Percentiles rank a stretch among this genome's conserved stretches.
Conservation (phyloP, 2,113 vertebrate genomes). For the Serilophus lunatus region DNA sequence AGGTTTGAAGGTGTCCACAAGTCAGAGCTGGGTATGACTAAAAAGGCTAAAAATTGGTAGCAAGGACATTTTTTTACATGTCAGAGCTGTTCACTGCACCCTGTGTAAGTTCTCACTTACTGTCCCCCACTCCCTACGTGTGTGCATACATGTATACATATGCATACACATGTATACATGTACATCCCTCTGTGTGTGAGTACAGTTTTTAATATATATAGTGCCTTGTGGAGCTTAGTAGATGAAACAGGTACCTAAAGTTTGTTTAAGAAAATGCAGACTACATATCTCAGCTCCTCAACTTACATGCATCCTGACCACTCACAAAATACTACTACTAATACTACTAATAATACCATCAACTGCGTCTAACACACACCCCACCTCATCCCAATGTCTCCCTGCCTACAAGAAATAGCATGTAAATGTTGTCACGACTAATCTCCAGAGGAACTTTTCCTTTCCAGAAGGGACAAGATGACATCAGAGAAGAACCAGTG, state of each 20-base stretch:
- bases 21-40: accelerated
- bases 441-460: neutral
- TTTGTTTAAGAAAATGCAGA: neutral
- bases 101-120: neutral
- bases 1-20: neutral
- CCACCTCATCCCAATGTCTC: neutral
- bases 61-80: neutral
- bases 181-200: accelerated
- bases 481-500: neutral
- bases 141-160: no score
- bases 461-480: neutral
- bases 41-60: neutral
- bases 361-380: accelerated
- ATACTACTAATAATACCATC: neutral
- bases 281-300: neutral
- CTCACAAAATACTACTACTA: neutral
- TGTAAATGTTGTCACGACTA: neutral
- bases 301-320: neutral
- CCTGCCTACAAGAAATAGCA: accelerated
- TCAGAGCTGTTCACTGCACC: neutral
- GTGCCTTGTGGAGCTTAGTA: neutral
- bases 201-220: neutral
- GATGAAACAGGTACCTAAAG: neutral
- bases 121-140: neutral
- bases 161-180: no score